phyloP scores from a whole-genome alignment of 2,888 invertebrate species.

The Lacanobia wlatinum region DNA sequence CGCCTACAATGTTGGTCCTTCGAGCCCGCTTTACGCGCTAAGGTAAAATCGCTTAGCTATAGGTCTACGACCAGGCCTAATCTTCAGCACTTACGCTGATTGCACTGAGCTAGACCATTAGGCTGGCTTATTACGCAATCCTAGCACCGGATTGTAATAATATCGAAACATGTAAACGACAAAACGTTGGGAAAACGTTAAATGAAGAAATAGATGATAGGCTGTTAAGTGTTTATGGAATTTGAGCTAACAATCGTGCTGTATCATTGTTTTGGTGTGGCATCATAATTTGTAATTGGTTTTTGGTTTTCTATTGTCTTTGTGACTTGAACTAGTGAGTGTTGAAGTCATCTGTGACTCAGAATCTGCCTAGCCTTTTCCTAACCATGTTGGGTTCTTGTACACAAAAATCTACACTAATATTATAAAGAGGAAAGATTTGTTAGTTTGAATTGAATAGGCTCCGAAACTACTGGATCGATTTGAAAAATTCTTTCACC shows the following conservation, averaged over 20 bases:
- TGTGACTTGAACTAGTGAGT: not conserved
- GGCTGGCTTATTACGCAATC: slow-evolving; percentile 41
- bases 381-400: no score
- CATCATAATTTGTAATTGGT: slow-evolving; percentile 2
- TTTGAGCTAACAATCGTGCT: slow-evolving; percentile 12
- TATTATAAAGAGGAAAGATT: no score
- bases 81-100: slow-evolving; percentile 39
- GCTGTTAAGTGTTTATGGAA: not conserved
- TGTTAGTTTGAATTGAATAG: no score
- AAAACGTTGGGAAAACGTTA: slow-evolving; percentile 18
- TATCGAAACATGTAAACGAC: slow-evolving; percentile 24
- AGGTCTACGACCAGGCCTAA: not conserved
- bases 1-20: not conserved
- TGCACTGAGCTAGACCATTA: slow-evolving; percentile 42
- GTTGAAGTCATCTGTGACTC: not conserved
- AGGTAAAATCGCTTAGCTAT: not conserved
- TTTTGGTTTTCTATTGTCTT: not conserved
- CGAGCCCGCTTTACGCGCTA: not conserved
- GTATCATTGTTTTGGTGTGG: slow-evolving; percentile 14
- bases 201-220: slow-evolving; percentile 38
- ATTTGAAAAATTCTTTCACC: no score
- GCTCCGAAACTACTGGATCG: no score
- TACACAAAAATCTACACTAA: no score
- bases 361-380: not conserved
- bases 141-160: slow-evolving; percentile 24